Base-by-base conservation (phyloP, 2,888 invertebrate genomes). In the Drosophila macrospina region DNA sequence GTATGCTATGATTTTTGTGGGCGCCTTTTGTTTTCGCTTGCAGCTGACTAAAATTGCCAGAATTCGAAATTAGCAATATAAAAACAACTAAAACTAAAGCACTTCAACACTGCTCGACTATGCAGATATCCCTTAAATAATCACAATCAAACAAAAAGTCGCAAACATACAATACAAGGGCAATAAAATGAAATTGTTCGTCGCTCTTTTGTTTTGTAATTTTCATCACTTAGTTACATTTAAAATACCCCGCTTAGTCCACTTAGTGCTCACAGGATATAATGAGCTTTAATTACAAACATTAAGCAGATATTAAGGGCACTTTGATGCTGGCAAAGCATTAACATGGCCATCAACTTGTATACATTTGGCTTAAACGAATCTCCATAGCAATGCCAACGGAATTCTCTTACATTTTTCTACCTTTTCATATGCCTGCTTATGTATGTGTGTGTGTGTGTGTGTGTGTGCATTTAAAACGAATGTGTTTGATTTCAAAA, bases 11-110 rank as follows among this genome's bases (percentile, higher is more conserved):
- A 39, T 59, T 51, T 64, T 70, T 65, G 41, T 28, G 57, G 11
- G 7, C 59, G 39, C 34, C 52, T 41, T 72, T 66, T 71, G 44
- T 48, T 59, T 51, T 67, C 55, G 56, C 60, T 13, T 39, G 48
- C 32, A 39, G 44, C 32, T 50, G 41, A 32, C 61, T 36, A 10
- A 34, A 65, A 65, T 39, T 41, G 65, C 48, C 54, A 13, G 39
- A 54, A 52, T 54, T 51, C 8, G n/a, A 62, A 61, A 61, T 54
- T 51, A 57, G 50, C 54, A 26, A 54, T 32, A 56, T 39, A 48
- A 60, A 51, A 51, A 51, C 42, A 34, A 24, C n/a, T 15, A n/a
- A 44, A 15, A 10, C 32, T 10, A 10, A n/a, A n/a, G 5, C 11
- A 24, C 10, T 26, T 8, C 3, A 36, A 28, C 3, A 2, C 4